Evolutionary conservation across 2,113 vertebrate genomes (phyloP).

Genomic region (Neodontobutis hainanensis): DNA sequence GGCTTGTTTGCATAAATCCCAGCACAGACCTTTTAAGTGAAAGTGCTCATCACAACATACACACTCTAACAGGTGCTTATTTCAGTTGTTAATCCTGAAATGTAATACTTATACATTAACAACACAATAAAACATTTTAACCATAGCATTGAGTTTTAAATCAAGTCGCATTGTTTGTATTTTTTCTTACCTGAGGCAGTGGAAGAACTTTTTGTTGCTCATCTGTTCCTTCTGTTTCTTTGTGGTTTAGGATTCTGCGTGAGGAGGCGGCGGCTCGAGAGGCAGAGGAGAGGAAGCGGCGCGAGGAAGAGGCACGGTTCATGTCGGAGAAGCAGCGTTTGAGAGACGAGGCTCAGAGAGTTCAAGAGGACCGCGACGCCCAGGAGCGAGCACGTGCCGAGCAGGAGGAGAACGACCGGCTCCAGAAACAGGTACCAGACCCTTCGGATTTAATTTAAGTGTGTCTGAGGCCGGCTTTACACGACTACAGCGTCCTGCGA

Average conservation of each 20-base stretch:
- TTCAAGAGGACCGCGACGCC: constrained; percentile 76
- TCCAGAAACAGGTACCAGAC: constrained; percentile 87
- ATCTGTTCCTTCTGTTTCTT: background rate
- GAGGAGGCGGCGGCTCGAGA: constrained; percentile 85
- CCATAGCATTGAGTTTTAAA: no score
- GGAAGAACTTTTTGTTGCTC: background rate
- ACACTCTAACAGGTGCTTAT: no score
- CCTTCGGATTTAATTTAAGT: background rate
- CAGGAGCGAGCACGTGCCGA: constrained; percentile 79
- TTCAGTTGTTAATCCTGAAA: no score
- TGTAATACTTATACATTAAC: no score
- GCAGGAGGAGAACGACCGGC: constrained; percentile 85
- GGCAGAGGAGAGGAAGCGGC: constrained; percentile 82
- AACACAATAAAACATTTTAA: no score
- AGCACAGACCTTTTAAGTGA: no score
- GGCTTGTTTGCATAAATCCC: no score
- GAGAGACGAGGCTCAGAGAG: constrained; percentile 72
- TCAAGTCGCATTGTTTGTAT: no score
- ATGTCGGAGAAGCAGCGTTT: constrained; percentile 78
- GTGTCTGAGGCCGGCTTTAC: no score
- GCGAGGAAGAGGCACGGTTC: constrained; percentile 81
- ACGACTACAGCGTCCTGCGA: no score
- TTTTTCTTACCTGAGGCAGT: no score
- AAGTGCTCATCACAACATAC: no score
- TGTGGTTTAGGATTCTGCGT: constrained; percentile 73